phyloP scores from a whole-genome alignment of 2,797 vertebrate genomes.

The Xenops minutus region DNA sequence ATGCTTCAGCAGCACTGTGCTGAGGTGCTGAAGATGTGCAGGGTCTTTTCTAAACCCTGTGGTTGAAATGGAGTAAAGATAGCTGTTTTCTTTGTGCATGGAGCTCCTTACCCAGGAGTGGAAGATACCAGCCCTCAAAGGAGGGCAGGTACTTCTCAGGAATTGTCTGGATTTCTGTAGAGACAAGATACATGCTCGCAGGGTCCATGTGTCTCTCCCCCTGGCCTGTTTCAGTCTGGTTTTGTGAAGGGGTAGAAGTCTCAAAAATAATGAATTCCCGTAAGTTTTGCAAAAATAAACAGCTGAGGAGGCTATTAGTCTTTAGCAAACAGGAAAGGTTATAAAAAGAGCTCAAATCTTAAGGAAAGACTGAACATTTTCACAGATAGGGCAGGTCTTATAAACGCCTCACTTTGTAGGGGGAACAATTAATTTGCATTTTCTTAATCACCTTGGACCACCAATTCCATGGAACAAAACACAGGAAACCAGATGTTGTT shows the following conservation, averaged over 20 bases:
- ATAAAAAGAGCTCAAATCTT: background rate
- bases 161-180: background rate
- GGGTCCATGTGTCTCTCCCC: background rate
- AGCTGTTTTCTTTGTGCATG: background rate
- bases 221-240: background rate
- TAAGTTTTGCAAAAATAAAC: background rate
- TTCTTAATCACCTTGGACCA: background rate
- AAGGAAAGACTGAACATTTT: background rate
- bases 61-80: background rate
- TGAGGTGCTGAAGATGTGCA: background rate
- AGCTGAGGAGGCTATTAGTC: background rate
- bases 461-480: background rate
- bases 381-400: background rate
- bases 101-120: background rate
- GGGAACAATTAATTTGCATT: background rate
- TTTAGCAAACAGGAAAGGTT: background rate
- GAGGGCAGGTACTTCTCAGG: background rate
- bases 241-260: background rate
- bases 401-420: background rate
- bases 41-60: background rate
- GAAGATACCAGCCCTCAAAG: background rate
- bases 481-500: background rate
- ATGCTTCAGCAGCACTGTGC: accelerated
- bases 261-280: background rate
- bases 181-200: background rate